A percentile compares a stretch with the other conserved stretches of the same genome.
Conservation (phyloP, 1,140 invertebrate species). For the Mercenaria mercenaria region DNA sequence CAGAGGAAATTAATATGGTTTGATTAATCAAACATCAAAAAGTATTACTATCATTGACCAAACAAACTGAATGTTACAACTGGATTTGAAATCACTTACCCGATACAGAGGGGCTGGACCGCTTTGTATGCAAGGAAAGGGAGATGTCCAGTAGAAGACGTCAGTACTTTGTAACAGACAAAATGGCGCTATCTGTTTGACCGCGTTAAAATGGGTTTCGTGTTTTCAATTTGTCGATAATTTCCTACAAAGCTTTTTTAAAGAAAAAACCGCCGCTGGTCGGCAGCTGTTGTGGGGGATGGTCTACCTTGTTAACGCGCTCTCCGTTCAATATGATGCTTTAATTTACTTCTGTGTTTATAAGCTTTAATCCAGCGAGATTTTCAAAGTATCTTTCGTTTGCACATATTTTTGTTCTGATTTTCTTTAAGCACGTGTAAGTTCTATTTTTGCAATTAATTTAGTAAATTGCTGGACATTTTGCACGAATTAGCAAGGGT, state of each 20-base stretch:
- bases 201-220: not conserved
- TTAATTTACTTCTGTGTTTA: not conserved
- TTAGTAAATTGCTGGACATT: not conserved
- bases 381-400: not conserved
- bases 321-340: too few species aligned
- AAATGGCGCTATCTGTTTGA: too few species aligned
- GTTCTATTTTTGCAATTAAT: not conserved
- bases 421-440: not conserved
- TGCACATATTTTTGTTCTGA: not conserved
- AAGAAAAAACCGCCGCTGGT: slow-evolving; percentile 25
- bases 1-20: not conserved
- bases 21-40: too few species aligned
- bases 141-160: too few species aligned
- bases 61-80: too few species aligned
- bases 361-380: not conserved
- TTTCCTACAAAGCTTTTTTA: slow-evolving; percentile 36
- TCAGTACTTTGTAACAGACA: too few species aligned
- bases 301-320: not conserved
- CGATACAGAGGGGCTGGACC: too few species aligned
- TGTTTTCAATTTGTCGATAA: slow-evolving; percentile 14
- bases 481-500: not conserved
- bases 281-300: slow-evolving; percentile 39
- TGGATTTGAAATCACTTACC: too few species aligned
- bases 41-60: too few species aligned
- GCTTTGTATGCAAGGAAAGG: too few species aligned